These are phyloP conservation scores for Tamias sibiricus DNA, from an alignment of 2,113 vertebrate species.

Conservation along the genomic window DNA sequence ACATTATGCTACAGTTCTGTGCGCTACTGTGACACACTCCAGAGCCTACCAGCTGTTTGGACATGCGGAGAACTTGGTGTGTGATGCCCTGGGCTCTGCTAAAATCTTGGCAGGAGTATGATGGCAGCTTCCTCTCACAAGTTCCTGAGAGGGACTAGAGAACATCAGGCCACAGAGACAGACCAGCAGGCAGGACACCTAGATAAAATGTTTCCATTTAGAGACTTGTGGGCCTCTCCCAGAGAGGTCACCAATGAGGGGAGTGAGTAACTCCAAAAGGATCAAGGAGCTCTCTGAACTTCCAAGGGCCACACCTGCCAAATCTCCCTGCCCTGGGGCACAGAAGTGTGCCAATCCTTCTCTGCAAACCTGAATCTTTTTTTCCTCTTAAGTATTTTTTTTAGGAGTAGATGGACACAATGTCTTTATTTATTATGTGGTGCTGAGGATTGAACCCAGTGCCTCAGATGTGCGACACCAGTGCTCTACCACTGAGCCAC, in stretches of 20 bases:
- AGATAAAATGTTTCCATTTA: background rate
- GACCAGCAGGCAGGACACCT: background rate
- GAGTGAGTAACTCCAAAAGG: background rate
- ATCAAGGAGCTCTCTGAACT: background rate
- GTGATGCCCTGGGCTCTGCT: background rate
- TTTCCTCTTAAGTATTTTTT: too few species aligned
- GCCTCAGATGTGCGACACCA: too few species aligned
- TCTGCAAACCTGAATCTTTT: background rate
- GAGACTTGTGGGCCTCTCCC: background rate
- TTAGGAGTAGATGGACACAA: too few species aligned
- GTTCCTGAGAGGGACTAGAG: background rate
- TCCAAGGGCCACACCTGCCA: background rate
- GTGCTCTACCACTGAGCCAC: too few species aligned
- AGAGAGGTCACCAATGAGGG: background rate
- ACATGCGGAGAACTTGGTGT: background rate
- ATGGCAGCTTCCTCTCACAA: background rate
- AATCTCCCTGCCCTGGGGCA: background rate
- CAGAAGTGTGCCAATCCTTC: background rate
- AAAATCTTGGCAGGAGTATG: background rate
- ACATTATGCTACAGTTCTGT: background rate
- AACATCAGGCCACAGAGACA: background rate
- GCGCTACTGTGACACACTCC: background rate
- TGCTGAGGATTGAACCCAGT: too few species aligned
- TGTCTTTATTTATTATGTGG: too few species aligned
- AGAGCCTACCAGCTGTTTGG: background rate